Evolutionary conservation across 2,113 vertebrate species (phyloP).

Genomic region (Chionodraco myersi): DNA sequence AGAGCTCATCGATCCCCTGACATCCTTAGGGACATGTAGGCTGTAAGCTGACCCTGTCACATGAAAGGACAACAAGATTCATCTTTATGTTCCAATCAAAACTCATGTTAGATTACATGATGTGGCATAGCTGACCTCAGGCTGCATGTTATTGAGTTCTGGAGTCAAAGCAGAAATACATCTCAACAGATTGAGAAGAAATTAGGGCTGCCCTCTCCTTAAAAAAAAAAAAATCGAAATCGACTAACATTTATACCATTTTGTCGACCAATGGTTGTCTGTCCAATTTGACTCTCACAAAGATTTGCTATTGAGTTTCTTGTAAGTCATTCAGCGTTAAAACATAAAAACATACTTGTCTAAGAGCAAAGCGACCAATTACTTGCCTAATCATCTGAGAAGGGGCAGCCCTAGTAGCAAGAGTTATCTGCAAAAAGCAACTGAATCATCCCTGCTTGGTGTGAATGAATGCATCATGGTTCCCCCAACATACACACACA

Average conservation of each 20-base stretch:
- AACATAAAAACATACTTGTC: too few species aligned
- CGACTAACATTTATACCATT: too few species aligned
- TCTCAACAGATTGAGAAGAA: background rate
- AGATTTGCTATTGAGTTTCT: too few species aligned
- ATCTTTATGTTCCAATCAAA: slow-evolving; percentile 43
- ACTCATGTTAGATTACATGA: background rate
- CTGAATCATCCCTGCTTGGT: slow-evolving; percentile 16
- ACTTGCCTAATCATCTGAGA: too few species aligned
- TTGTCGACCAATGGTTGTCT: too few species aligned
- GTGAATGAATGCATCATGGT: slow-evolving; percentile 18
- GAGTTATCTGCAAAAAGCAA: slow-evolving; percentile 9
- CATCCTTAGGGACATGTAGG: slow-evolving; percentile 13
- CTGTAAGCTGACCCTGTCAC: slow-evolving; percentile 40
- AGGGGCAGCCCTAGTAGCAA: background rate
- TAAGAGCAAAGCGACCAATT: too few species aligned
- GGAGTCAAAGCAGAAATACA: background rate
- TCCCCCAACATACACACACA: slow-evolving; percentile 13
- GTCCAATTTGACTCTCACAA: too few species aligned
- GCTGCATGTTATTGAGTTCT: background rate
- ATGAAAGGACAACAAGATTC: slow-evolving; percentile 39
- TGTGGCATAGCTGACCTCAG: background rate
- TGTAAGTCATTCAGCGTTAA: too few species aligned
- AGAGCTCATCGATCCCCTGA: slow-evolving; percentile 52
- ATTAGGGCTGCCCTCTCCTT: too few species aligned
- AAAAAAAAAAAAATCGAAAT: too few species aligned